Percentiles rank a stretch among this genome's conserved stretches.
Evolutionary conservation across 2,113 vertebrate genomes (phyloP).

Genomic region (Ctenomys sociabilis): DNA sequence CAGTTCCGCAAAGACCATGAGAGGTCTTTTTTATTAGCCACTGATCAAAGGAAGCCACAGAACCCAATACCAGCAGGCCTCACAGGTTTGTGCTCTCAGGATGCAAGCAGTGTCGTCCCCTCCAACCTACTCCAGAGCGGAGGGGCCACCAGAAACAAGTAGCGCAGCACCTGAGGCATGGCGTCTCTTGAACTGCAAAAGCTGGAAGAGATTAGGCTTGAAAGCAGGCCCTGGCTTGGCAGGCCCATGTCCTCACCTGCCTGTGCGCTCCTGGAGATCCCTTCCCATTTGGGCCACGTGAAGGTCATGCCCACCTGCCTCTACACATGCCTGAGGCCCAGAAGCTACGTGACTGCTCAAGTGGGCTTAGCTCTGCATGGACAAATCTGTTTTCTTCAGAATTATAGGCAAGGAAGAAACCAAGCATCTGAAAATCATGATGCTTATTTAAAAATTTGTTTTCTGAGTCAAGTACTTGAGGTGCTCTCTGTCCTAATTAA

Average conservation of each 20-base stretch:
- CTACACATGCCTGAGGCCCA: slow-evolving; percentile 48
- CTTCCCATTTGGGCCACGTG: background rate
- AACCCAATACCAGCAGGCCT: background rate
- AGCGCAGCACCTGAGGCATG: background rate
- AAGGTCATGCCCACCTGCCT: slow-evolving; percentile 43
- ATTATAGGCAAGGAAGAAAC: slow-evolving; percentile 36
- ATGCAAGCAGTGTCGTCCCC: accelerated
- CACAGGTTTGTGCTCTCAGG: background rate
- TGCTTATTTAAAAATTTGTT: slow-evolving; percentile 73
- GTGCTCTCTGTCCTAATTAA: slow-evolving; percentile 74
- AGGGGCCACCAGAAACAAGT: background rate
- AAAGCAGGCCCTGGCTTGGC: slow-evolving; percentile 40
- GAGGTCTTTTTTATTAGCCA: slow-evolving; percentile 43
- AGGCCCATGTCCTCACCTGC: background rate
- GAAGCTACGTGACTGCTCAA: background rate
- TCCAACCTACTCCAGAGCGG: background rate
- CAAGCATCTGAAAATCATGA: slow-evolving; percentile 68
- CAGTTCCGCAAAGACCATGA: slow-evolving; percentile 39
- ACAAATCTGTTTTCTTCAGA: slow-evolving; percentile 72
- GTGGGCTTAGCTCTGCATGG: slow-evolving; percentile 57
- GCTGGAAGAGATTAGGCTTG: background rate
- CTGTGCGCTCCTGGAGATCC: background rate
- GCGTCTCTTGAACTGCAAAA: background rate
- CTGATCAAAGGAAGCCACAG: slow-evolving; percentile 61
- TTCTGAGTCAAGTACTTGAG: slow-evolving; percentile 74